Evolutionary conservation across 2,888 invertebrate species (phyloP), one percentile per base, ranked within the genome.

Genomic region (Lasioglossum vierecki): DNA sequence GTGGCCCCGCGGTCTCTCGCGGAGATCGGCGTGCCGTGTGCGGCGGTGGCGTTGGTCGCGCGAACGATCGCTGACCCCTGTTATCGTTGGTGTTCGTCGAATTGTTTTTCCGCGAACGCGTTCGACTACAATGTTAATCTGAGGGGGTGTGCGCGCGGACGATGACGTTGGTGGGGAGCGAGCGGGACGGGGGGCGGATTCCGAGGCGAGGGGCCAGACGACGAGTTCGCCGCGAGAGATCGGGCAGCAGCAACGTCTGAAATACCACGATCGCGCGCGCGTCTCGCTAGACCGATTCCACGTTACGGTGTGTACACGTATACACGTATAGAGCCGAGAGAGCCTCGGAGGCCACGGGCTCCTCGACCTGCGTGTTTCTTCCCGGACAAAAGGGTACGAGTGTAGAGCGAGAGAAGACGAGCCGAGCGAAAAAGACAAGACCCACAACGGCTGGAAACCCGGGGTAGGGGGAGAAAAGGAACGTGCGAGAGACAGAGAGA

Each of bases 361-460:
- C 41, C 90, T 92, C 90, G 87, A 90, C 88, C 87, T 80, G 82
- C 83, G 89, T 89, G 89, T 86, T 90, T 89, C 83, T 85, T 80
- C 72, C 84, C 86, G 84, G 75, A 84, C 89, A 84, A 84, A 86
- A 86, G 85, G 87, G 84, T 84, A 89, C 80, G 46, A 70, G 68
- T 39, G 70, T 60, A 70, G 49, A 60, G 85, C 86, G 89, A 85
- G 88, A 89, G 85, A 85, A 73, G 76, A 78, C 82, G 46, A 63
- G 77, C 9, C 68, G 68, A 68, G 68, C 41, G 68, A 68, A 39
- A 68, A 68, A 41, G 68, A 68, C 68, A 39, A 39, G 68, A 68
- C 22, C 39, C 22, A 11, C 22, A 11, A 11, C 26, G 39, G 39
- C 4, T 39, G 53, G 77, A 76, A 66, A 22, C 83, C 68, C 46